Evolutionary conservation across 2,888 invertebrate species (phyloP).

Genomic region (Drosophila picticornis): DNA sequence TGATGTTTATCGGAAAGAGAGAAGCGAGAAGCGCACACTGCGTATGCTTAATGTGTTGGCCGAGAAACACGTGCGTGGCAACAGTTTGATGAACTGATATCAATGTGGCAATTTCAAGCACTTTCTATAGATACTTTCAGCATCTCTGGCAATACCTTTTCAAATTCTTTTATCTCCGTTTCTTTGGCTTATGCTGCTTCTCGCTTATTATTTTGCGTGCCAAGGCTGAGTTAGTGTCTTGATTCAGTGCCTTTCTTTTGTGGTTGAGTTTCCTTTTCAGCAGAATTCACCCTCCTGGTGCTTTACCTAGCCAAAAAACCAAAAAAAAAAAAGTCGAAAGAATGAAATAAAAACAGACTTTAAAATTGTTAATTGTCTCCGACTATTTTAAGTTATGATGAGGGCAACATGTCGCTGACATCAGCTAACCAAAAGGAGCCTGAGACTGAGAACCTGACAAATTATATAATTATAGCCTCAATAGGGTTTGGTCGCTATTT

Average conservation of each 20-base stretch:
- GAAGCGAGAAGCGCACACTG: conserved; percentile 4
- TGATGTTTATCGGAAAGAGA: neutral
- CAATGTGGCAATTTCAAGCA: conserved; percentile 26
- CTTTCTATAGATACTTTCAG: conserved; percentile 63
- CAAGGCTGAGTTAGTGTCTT: conserved; percentile 46
- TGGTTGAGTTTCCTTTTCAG: conserved; percentile 56
- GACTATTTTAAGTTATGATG: conserved; percentile 78
- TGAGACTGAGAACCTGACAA: conserved; percentile 59
- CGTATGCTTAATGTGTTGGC: conserved; percentile 42
- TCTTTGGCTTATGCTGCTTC: conserved; percentile 6
- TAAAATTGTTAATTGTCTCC: conserved; percentile 72
- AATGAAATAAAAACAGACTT: conserved; percentile 34
- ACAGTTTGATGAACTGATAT: conserved; percentile 50
- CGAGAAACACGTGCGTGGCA: conserved; percentile 36
- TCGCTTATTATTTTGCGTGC: conserved; percentile 30
- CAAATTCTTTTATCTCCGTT: conserved; percentile 4
- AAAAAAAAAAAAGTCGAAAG: conserved; percentile 8
- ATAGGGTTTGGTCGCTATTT: conserved; percentile 19
- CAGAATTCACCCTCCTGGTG: conserved; percentile 38
- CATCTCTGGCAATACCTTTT: conserved; percentile 17
- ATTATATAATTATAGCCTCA: conserved; percentile 70
- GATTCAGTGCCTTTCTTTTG: conserved; percentile 57
- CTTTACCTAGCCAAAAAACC: conserved; percentile 16
- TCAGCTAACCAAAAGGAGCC: conserved; percentile 65
- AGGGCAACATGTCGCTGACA: conserved; percentile 60